These are phyloP conservation scores for Nebria ingens DNA, from an alignment of 1,140 invertebrate genomes.

Conservation along the genomic window DNA sequence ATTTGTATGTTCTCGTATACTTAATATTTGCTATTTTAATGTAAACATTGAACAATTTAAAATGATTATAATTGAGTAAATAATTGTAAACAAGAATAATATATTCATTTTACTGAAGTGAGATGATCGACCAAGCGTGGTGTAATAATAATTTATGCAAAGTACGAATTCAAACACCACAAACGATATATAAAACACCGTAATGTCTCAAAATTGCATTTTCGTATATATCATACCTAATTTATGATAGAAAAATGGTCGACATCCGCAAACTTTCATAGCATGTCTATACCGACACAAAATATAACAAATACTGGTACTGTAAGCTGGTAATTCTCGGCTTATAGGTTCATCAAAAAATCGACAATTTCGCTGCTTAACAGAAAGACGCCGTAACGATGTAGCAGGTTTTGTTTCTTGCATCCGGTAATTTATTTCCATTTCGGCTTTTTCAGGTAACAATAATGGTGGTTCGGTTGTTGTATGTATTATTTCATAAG, in stretches of 20 bases:
- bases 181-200: no score
- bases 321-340: slow-evolving; percentile 37
- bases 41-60: no score
- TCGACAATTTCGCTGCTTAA: slow-evolving; percentile 36
- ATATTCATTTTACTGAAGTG: no score
- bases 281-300: slow-evolving; percentile 37
- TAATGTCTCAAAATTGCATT: no score
- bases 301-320: slow-evolving; percentile 38
- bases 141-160: no score
- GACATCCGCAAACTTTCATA: slow-evolving; percentile 38
- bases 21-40: no score
- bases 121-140: no score
- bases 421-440: slow-evolving; percentile 38
- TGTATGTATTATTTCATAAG: slow-evolving; percentile 41
- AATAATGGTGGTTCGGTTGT: slow-evolving; percentile 26
- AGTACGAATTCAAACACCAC: no score
- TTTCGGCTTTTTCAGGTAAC: slow-evolving; percentile 34
- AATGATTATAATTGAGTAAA: no score
- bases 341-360: slow-evolving; percentile 41
- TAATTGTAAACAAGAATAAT: no score
- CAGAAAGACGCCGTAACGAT: slow-evolving; percentile 33
- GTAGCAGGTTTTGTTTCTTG: slow-evolving; percentile 38
- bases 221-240: no score
- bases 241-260: slow-evolving; percentile 42
- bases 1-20: no score